Evolutionary conservation across 2,888 invertebrate species (phyloP).

Genomic region (Iselma pallidipennis): DNA sequence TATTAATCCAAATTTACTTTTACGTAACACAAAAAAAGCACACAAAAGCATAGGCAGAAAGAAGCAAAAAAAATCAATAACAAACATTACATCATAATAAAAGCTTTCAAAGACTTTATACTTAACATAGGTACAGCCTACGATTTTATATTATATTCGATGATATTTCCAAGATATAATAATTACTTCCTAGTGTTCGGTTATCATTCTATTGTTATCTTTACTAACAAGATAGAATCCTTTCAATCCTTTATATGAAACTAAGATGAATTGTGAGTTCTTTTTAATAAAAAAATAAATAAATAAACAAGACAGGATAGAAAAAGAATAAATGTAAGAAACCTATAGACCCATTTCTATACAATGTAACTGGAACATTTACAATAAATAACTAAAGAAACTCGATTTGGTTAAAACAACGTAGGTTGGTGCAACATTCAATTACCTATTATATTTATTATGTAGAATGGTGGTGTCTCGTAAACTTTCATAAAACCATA

Average conservation of each 20-base stretch:
- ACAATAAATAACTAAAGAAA: not conserved
- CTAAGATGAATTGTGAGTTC: not conserved
- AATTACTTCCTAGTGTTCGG: constrained; percentile 21
- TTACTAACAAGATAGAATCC: not conserved
- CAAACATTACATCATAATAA: constrained; percentile 14
- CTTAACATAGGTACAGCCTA: too few species aligned
- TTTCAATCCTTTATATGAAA: too few species aligned
- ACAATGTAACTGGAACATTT: not conserved
- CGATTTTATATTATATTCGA: too few species aligned
- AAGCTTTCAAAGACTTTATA: too few species aligned
- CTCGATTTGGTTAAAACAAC: not conserved
- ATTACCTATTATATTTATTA: too few species aligned
- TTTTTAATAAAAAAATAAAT: not conserved
- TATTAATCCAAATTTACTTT: too few species aligned
- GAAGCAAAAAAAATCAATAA: constrained; percentile 15
- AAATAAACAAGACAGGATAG: not conserved
- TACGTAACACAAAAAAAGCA: too few species aligned
- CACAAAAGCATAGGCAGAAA: too few species aligned
- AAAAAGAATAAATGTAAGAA: too few species aligned
- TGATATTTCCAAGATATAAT: too few species aligned
- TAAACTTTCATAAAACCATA: not conserved
- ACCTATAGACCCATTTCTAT: not conserved
- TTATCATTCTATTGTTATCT: constrained; percentile 18
- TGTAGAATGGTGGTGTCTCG: not conserved
- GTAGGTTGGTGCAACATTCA: constrained; percentile 6